These are phyloP conservation scores for Brienomyrus brachyistius DNA, from an alignment of 2,113 vertebrate species.

Conservation along the genomic window DNA sequence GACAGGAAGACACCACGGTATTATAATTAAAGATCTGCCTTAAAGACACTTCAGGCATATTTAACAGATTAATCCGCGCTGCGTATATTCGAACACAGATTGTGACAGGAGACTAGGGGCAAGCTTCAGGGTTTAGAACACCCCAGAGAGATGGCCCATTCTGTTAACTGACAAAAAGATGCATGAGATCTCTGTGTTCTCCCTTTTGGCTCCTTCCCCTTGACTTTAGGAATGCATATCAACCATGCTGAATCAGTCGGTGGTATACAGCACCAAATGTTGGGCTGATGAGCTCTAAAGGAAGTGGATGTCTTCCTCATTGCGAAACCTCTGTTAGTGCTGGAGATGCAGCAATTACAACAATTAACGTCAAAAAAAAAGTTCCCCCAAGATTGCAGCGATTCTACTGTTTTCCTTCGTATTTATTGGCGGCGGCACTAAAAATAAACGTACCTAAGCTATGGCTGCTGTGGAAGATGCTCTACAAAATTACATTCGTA, in stretches of 20 bases:
- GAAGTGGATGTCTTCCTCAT: not conserved
- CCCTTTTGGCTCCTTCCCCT: conserved; percentile 35
- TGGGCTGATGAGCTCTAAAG: conserved; percentile 35
- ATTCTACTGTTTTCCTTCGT: not conserved
- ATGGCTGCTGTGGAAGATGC: not conserved
- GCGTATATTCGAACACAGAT: not conserved
- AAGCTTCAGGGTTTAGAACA: conserved; percentile 33
- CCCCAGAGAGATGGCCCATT: conserved; percentile 47
- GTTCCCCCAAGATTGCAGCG: not conserved
- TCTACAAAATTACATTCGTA: not conserved
- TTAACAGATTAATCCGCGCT: not conserved
- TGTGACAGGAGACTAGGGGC: not conserved
- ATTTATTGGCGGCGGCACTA: not conserved
- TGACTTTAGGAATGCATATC: conserved; percentile 37
- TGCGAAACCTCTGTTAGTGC: not conserved
- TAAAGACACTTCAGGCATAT: not conserved
- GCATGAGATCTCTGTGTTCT: conserved; percentile 54
- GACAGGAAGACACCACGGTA: conserved; percentile 3
- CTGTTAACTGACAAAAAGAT: conserved; percentile 59
- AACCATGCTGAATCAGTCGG: conserved; percentile 57
- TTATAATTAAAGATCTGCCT: conserved; percentile 6
- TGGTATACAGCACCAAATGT: conserved; percentile 54
- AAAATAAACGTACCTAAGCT: not conserved
- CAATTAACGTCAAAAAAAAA: not conserved
- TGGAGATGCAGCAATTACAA: not conserved